phyloP scores from a whole-genome alignment of 2,888 invertebrate species.

The Cryptocephalus moraei region DNA sequence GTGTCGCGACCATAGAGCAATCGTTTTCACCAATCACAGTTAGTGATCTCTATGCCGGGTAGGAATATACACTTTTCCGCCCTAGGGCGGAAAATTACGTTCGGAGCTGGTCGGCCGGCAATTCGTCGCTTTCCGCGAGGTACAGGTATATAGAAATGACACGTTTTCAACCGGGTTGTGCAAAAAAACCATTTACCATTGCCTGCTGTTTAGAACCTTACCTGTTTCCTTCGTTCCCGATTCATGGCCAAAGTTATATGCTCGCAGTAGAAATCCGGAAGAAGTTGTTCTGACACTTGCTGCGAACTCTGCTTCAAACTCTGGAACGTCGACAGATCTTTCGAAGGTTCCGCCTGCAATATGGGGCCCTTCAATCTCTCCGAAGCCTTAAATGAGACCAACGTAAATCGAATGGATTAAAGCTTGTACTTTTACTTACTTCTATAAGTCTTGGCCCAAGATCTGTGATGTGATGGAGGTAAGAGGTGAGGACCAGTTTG shows the following conservation, averaged over 20 bases:
- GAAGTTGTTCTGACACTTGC: slow-evolving; percentile 62
- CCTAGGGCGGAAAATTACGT: too few relatives aligned
- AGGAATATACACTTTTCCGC: too few relatives aligned
- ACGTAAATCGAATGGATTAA: neutral
- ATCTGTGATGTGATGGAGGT: slow-evolving; percentile 54
- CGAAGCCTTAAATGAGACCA: slow-evolving; percentile 46
- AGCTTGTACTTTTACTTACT: slow-evolving; percentile 34
- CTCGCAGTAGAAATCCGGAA: slow-evolving; percentile 93
- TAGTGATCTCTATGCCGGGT: too few relatives aligned
- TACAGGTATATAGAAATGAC: too few relatives aligned
- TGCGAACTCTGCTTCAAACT: slow-evolving; percentile 57
- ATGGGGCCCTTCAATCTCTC: slow-evolving; percentile 61
- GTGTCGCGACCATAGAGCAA: too few relatives aligned
- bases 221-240: slow-evolving; percentile 75
- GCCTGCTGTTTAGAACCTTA: slow-evolving; percentile 21
- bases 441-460: slow-evolving; percentile 71
- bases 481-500: slow-evolving; percentile 58
- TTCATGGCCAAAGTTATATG: slow-evolving; percentile 91
- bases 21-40: too few relatives aligned
- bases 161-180: too few relatives aligned
- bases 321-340: slow-evolving; percentile 52
- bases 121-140: too few relatives aligned
- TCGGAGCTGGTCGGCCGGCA: too few relatives aligned
- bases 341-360: slow-evolving; percentile 59
- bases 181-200: neutral